Evolutionary conservation across 2,113 vertebrate genomes (phyloP).

Genomic region (Clarias batrachus): DNA sequence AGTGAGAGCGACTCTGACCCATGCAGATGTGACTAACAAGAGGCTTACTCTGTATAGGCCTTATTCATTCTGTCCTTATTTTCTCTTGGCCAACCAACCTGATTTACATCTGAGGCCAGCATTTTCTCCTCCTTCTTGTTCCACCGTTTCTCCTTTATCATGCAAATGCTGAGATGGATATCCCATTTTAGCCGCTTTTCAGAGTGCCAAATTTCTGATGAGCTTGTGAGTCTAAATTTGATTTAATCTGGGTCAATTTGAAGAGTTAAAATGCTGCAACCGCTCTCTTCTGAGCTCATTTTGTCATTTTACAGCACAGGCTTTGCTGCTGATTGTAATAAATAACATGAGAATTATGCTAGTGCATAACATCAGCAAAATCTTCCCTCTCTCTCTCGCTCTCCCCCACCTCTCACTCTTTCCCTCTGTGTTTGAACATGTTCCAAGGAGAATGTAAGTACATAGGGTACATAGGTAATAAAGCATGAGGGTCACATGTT

Average conservation of each 20-base stretch:
- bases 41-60: constrained; percentile 11
- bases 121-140: constrained; percentile 66
- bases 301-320: constrained; percentile 35
- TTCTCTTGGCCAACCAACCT: constrained; percentile 63
- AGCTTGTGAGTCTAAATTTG: constrained; percentile 66
- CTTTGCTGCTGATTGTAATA: constrained; percentile 44
- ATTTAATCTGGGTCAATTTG: constrained; percentile 66
- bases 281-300: constrained; percentile 43
- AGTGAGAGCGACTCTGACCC: constrained; percentile 14
- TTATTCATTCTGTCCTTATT: constrained; percentile 69
- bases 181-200: constrained; percentile 57
- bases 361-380: constrained; percentile 36
- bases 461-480: constrained; percentile 49
- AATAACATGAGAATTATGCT: constrained; percentile 34
- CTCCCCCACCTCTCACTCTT: constrained; percentile 34
- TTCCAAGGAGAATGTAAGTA: constrained; percentile 50
- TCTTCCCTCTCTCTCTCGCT: constrained; percentile 52
- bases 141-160: constrained; percentile 66
- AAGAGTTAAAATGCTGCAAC: constrained; percentile 46
- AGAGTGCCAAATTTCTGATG: constrained; percentile 67
- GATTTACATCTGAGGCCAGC: constrained; percentile 70
- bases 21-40: constrained; percentile 31
- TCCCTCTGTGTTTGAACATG: constrained; percentile 57
- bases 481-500: constrained; percentile 61
- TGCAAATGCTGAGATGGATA: constrained; percentile 72